Conservation (phyloP, 30 jellyfish, hydroid and myxozoan species). For the Thelohanellus kitauei region DNA sequence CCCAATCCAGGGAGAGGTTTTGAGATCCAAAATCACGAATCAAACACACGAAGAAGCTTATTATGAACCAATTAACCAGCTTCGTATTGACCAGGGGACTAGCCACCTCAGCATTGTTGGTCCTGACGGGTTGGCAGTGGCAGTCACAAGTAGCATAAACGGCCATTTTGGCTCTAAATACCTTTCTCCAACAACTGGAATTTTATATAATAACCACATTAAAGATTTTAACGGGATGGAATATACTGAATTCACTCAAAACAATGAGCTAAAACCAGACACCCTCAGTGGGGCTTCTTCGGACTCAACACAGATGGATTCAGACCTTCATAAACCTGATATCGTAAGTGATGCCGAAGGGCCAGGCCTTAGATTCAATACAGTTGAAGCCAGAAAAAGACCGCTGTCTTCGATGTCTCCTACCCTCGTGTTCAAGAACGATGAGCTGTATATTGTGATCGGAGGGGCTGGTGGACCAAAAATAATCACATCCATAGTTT, state of each 20-base stretch:
- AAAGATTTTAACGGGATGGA: conserved; percentile 46
- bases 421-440: conserved; percentile 22
- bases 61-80: conserved; percentile 20
- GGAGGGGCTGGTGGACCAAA: conserved; percentile 96
- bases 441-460: conserved; percentile 33
- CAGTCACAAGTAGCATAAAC: conserved; percentile 40
- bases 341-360: no score
- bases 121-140: conserved; percentile 64
- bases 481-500: conserved; percentile 50
- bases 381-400: no score
- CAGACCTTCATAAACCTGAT: no score
- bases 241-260: conserved; percentile 15
- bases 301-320: no score
- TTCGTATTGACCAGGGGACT: conserved; percentile 47
- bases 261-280: conserved; percentile 41
- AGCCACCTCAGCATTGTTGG: conserved; percentile 55
- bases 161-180: conserved; percentile 77
- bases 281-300: no score
- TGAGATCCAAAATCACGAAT: background rate
- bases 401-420: conserved; percentile 79
- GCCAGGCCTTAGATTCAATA: no score
- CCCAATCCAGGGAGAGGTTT: no score
- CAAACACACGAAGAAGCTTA: conserved; percentile 15
- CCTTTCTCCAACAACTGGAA: conserved; percentile 51
- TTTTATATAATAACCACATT: conserved; percentile 42